Evolutionary conservation across 2,888 invertebrate species (phyloP).

Genomic region (Morpho achilles): DNA sequence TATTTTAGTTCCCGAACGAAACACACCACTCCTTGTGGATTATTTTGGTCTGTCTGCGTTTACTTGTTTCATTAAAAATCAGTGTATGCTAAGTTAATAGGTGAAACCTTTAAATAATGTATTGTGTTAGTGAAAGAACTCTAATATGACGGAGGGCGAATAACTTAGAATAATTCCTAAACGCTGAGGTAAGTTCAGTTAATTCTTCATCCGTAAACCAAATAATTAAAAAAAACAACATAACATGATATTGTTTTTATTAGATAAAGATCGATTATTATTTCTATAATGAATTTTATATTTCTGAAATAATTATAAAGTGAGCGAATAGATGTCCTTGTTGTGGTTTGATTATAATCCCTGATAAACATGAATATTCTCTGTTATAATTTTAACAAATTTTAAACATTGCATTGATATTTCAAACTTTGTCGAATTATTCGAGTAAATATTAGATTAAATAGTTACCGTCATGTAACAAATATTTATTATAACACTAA

Average conservation of each 20-base stretch:
- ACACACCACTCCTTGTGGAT: constrained; percentile 39
- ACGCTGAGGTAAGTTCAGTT: constrained; percentile 13
- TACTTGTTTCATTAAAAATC: constrained; percentile 24
- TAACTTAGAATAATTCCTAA: constrained; percentile 3
- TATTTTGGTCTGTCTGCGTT: constrained; percentile 33
- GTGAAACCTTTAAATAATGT: constrained; percentile 19
- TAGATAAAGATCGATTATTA: constrained; percentile 1
- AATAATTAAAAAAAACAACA: constrained; percentile 2
- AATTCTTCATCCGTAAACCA: background rate
- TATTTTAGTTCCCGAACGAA: constrained; percentile 33
- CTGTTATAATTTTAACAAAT: too few relatives aligned
- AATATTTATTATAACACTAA: too few relatives aligned
- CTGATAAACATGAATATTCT: too few relatives aligned
- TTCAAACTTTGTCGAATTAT: too few relatives aligned
- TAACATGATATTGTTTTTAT: constrained; percentile 1
- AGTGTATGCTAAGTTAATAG: constrained; percentile 12
- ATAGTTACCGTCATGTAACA: too few relatives aligned
- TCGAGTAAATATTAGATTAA: too few relatives aligned
- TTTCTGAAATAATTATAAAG: background rate
- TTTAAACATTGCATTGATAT: too few relatives aligned
- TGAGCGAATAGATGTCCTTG: background rate
- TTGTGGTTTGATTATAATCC: too few relatives aligned
- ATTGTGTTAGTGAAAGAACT: constrained; percentile 9
- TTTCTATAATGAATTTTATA: background rate
- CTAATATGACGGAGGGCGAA: constrained; percentile 12